These are phyloP conservation scores for Drosophila navojoa DNA, from an alignment of 1,140 invertebrate genomes.

Conservation along the genomic window DNA sequence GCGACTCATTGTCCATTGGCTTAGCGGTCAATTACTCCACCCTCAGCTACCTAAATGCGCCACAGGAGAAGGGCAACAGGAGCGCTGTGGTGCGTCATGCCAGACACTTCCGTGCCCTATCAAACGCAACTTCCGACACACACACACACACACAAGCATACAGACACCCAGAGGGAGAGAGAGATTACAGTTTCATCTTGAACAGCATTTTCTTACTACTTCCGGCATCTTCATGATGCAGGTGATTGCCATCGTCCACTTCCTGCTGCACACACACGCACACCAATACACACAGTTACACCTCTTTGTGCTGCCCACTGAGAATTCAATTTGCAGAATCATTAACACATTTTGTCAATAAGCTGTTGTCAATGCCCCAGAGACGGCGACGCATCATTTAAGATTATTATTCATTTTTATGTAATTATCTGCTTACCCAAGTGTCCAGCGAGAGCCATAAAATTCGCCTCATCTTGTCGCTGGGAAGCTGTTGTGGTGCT, in stretches of 20 bases:
- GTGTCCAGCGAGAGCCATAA: conserved; percentile 34
- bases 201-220: conserved; percentile 43
- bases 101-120: conserved; percentile 69
- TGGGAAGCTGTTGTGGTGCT: neutral
- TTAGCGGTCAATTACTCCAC: conserved; percentile 33
- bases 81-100: conserved; percentile 26
- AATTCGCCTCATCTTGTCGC: conserved; percentile 13
- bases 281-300: neutral
- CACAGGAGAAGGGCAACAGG: conserved; percentile 28
- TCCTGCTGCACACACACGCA: conserved; percentile 30
- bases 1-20: conserved; percentile 46
- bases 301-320: neutral
- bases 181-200: conserved; percentile 40
- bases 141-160: conserved; percentile 50
- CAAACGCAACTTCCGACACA: conserved; percentile 65
- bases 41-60: conserved; percentile 6
- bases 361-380: conserved; percentile 67
- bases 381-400: conserved; percentile 56
- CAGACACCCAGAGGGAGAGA: conserved; percentile 40
- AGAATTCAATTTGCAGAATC: conserved; percentile 75
- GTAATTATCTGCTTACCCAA: conserved; percentile 74
- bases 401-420: conserved; percentile 81
- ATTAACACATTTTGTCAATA: conserved; percentile 80
- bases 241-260: conserved; percentile 57
- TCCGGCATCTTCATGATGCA: conserved; percentile 71